A percentile compares a stretch with the other conserved stretches of the same genome.
Evolutionary conservation across 1,140 invertebrate genomes (phyloP).

Genomic region (Dendrolimus punctatus): DNA sequence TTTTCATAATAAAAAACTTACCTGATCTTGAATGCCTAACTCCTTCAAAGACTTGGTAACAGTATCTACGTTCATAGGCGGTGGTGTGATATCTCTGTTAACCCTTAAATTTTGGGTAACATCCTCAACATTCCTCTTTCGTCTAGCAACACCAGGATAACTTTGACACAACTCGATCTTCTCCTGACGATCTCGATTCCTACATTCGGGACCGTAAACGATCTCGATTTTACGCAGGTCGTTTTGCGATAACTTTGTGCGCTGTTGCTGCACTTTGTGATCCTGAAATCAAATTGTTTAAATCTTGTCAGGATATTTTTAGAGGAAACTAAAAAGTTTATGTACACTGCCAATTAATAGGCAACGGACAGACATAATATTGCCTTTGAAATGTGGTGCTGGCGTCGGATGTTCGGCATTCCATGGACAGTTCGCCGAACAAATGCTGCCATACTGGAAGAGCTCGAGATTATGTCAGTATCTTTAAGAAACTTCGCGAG

Average conservation of each 20-base stretch:
- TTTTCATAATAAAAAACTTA: no score
- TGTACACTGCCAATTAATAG: no score
- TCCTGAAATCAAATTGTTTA: constrained; percentile 28
- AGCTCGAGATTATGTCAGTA: no score
- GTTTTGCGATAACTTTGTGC: constrained; percentile 25
- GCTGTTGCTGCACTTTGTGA: constrained; percentile 28
- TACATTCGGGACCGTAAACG: constrained; percentile 49
- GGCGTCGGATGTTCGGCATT: no score
- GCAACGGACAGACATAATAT: no score
- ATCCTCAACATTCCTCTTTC: constrained; percentile 19
- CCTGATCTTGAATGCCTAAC: constrained; percentile 30
- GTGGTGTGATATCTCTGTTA: constrained; percentile 45
- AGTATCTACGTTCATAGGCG: constrained; percentile 12
- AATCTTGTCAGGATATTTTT: no score
- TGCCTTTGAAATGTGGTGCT: no score
- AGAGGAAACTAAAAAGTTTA: no score
- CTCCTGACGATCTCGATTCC: constrained; percentile 38
- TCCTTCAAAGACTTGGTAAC: constrained; percentile 15
- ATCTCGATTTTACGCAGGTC: constrained; percentile 50
- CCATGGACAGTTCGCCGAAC: no score
- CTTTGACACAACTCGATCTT: constrained; percentile 51
- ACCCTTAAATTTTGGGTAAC: constrained; percentile 34
- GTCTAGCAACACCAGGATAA: constrained; percentile 36
- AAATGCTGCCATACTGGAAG: no score
- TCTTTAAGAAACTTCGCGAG: no score